Evolutionary conservation across 2,888 invertebrate species (phyloP), one percentile per base, ranked within the genome.

Genomic region (Volucella inanis): DNA sequence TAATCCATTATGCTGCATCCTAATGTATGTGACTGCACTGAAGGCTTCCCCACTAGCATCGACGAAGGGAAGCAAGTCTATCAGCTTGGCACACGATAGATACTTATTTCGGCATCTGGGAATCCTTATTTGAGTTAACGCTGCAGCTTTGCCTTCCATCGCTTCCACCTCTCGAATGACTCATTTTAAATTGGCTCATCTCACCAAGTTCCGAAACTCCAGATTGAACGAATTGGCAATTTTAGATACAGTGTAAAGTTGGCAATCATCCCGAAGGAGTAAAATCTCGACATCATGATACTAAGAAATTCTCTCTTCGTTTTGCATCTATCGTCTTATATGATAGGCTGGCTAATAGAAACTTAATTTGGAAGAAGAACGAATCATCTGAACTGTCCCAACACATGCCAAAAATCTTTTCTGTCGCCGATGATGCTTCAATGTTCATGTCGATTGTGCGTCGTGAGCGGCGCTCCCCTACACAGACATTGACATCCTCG

Each of bases 291-390:
- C 72, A 62, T 64, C 9, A 88, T 80, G 0, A 88, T 47, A 0
- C 87, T 52, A 2, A 89, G 64, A 8, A 88, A 71, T 12, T 41
- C 59, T 14, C 50, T 61, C 15, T 62, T 72, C 8, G 88, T 88
- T 3, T 87, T 88, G 9, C 71, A 74, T 47, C 75, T 65, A 6
- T 65, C 47, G 0, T 39, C 39, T 1, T 11, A 2, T 11, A 70
- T 59, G 18, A 68, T 10, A 8, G 22, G 43, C 77, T 55, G 39
- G 87, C 15, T 3, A 15, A 18, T 1, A 11, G 50, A 12, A 70
- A 57, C 55, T 49, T 57, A 12, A 57, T 11, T 11, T 47, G 55
- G 57, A 45, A 45, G 8, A 45, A 14, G 38, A 68, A 68, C 4
- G 10, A 31, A 15, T 68, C 15, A 14, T 57, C 47, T 6, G 12